Percentiles rank a stretch among this genome's conserved stretches.
phyloP scores from a whole-genome alignment of 2,113 vertebrate species.

The Perccottus glenii region DNA sequence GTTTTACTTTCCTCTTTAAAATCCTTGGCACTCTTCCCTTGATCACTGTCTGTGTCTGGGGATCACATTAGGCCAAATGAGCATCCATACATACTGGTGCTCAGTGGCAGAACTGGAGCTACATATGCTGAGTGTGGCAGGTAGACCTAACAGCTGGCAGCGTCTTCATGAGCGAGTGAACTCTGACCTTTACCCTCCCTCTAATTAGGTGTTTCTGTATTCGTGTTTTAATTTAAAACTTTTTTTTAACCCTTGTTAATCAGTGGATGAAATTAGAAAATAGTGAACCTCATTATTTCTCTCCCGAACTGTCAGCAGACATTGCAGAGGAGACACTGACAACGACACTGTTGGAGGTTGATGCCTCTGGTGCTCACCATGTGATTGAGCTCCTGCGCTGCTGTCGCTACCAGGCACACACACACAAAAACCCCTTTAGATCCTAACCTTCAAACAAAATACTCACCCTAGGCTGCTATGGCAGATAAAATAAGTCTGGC shows the following conservation, averaged over 20 bases:
- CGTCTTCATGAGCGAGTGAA: slow-evolving; percentile 20
- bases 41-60: slow-evolving; percentile 38
- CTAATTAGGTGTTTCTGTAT: slow-evolving; percentile 1
- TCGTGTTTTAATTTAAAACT: neutral
- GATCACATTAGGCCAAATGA: slow-evolving; percentile 52
- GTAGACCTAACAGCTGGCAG: slow-evolving; percentile 41
- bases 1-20: slow-evolving; percentile 17
- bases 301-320: slow-evolving; percentile 10
- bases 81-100: slow-evolving; percentile 36
- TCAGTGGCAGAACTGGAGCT: slow-evolving; percentile 49
- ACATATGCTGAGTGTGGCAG: slow-evolving; percentile 41
- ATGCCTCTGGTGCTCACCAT: slow-evolving; percentile 29
- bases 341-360: slow-evolving; percentile 23
- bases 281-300: slow-evolving; percentile 18
- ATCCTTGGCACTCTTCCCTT: slow-evolving; percentile 9
- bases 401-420: slow-evolving; percentile 21
- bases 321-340: slow-evolving; percentile 10
- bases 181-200: slow-evolving; percentile 26
- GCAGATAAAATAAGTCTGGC: slow-evolving; percentile 18
- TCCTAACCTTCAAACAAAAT: slow-evolving; percentile 38
- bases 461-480: slow-evolving; percentile 11
- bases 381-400: slow-evolving; percentile 16
- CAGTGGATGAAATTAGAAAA: neutral
- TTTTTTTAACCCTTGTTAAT: slow-evolving; percentile 1
- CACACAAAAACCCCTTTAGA: slow-evolving; percentile 24